phyloP scores from a whole-genome alignment of 2,797 vertebrate species.

The Halcyon smyrnensis region DNA sequence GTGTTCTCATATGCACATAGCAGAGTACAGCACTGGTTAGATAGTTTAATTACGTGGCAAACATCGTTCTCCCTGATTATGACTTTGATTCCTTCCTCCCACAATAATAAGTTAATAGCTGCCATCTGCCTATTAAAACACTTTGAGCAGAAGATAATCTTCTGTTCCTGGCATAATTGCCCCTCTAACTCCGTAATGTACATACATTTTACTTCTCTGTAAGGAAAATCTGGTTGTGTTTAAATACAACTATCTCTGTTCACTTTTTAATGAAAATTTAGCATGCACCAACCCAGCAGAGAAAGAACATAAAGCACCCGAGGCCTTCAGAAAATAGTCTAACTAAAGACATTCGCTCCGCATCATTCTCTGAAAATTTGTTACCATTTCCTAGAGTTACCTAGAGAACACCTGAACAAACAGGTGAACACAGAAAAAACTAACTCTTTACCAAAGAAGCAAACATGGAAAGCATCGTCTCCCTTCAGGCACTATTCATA shows the following conservation, averaged over 20 bases:
- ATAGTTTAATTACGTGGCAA: slow-evolving; percentile 23
- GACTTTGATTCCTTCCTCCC: slow-evolving; percentile 61
- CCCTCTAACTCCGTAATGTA: slow-evolving; percentile 23
- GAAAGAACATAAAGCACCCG: background rate
- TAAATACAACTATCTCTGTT: slow-evolving; percentile 24
- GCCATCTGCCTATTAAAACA: slow-evolving; percentile 59
- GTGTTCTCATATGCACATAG: background rate
- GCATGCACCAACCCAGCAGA: background rate
- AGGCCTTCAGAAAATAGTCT: background rate
- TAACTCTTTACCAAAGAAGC: background rate
- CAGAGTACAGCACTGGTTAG: background rate
- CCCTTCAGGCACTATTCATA: background rate
- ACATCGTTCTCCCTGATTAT: slow-evolving; percentile 27
- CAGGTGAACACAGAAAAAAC: background rate
- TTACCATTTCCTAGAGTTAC: background rate
- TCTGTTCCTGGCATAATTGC: slow-evolving; percentile 57
- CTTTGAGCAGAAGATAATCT: slow-evolving; percentile 46
- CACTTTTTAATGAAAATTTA: slow-evolving; percentile 1
- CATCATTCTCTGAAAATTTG: background rate
- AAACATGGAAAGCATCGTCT: background rate
- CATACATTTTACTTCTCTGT: background rate
- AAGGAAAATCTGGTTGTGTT: slow-evolving; percentile 22
- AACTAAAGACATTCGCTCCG: background rate
- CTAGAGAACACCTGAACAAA: background rate
- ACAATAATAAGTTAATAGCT: slow-evolving; percentile 62